Conservation (phyloP, 2,888 invertebrate genomes). For the Lasioglossum morio region DNA sequence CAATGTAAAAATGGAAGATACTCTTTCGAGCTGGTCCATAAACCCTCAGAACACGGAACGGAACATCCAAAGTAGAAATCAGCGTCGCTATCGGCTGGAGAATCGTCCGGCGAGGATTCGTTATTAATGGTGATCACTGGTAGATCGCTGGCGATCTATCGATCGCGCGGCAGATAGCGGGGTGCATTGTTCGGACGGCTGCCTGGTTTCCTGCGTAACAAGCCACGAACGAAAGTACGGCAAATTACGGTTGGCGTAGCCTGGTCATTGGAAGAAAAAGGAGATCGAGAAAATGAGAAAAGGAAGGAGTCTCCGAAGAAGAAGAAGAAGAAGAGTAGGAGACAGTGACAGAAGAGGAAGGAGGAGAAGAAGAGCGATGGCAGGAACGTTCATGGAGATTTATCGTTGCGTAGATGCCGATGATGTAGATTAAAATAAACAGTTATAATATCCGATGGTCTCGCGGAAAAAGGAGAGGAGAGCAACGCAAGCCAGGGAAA, state of each 20-base stretch:
- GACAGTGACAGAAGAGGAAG: not conserved
- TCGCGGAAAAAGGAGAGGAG: slow-evolving; percentile 33
- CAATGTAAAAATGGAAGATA: too few species aligned
- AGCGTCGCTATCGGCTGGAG: slow-evolving; percentile 6
- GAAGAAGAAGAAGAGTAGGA: not conserved
- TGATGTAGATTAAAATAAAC: slow-evolving; percentile 73
- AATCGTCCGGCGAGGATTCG: slow-evolving; percentile 55
- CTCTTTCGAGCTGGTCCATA: not conserved
- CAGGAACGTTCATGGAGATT: slow-evolving; percentile 62
- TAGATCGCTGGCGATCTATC: slow-evolving; percentile 54
- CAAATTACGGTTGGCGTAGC: slow-evolving; percentile 45
- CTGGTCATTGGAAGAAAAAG: not conserved
- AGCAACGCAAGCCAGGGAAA: not conserved
- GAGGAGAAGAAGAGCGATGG: slow-evolving; percentile 46
- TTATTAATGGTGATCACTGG: slow-evolving; percentile 65
- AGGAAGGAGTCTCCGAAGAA: not conserved
- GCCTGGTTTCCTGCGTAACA: slow-evolving; percentile 54
- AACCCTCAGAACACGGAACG: not conserved
- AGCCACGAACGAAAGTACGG: slow-evolving; percentile 55
- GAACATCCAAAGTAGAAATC: slow-evolving; percentile 1
- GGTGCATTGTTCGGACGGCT: slow-evolving; percentile 56
- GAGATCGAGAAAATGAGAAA: not conserved
- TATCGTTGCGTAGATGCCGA: slow-evolving; percentile 69
- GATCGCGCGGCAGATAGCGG: slow-evolving; percentile 56
- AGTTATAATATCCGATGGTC: slow-evolving; percentile 67